Evolutionary conservation across 2,113 vertebrate genomes (phyloP).

Genomic region (Toxotes jaculatrix): DNA sequence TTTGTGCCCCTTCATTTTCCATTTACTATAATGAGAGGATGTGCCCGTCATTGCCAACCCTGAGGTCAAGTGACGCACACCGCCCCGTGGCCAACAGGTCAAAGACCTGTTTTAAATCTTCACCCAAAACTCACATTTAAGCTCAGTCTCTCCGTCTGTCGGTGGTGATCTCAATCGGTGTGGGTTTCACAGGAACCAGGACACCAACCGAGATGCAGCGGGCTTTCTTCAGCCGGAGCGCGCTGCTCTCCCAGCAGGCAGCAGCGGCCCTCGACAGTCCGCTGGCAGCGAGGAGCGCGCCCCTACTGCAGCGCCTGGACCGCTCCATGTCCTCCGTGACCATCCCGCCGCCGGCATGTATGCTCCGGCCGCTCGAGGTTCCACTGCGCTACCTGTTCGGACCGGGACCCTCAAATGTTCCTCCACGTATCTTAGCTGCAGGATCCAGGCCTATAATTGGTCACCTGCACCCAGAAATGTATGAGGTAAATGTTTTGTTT

Average conservation of each 20-base stretch:
- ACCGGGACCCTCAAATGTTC: slow-evolving; percentile 92
- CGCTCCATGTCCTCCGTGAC: slow-evolving; percentile 84
- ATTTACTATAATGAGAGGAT: neutral
- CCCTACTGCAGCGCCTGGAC: slow-evolving; percentile 62
- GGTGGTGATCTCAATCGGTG: slow-evolving; percentile 19
- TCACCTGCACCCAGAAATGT: slow-evolving; percentile 91
- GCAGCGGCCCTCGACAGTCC: slow-evolving; percentile 69
- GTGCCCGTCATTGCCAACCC: slow-evolving; percentile 3
- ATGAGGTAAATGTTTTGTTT: slow-evolving; percentile 85
- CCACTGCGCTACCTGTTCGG: slow-evolving; percentile 90
- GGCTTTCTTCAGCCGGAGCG: slow-evolving; percentile 75
- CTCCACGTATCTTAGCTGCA: slow-evolving; percentile 85
- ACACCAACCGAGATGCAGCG: slow-evolving; percentile 76
- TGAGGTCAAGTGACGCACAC: slow-evolving; percentile 69
- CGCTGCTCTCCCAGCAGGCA: slow-evolving; percentile 75
- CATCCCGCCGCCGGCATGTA: slow-evolving; percentile 83
- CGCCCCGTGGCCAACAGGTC: slow-evolving; percentile 76
- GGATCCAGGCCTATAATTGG: slow-evolving; percentile 87
- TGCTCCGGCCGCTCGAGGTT: slow-evolving; percentile 86
- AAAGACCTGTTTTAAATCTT: slow-evolving; percentile 83
- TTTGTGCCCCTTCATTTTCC: no score
- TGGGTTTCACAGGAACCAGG: slow-evolving; percentile 37
- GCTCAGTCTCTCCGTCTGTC: slow-evolving; percentile 45
- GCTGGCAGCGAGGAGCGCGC: slow-evolving; percentile 47
- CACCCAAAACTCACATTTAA: slow-evolving; percentile 47